Evolutionary conservation across 2,113 vertebrate species (phyloP), one percentile per base, ranked within the genome.

Genomic region (Eupsittula cactorum): DNA sequence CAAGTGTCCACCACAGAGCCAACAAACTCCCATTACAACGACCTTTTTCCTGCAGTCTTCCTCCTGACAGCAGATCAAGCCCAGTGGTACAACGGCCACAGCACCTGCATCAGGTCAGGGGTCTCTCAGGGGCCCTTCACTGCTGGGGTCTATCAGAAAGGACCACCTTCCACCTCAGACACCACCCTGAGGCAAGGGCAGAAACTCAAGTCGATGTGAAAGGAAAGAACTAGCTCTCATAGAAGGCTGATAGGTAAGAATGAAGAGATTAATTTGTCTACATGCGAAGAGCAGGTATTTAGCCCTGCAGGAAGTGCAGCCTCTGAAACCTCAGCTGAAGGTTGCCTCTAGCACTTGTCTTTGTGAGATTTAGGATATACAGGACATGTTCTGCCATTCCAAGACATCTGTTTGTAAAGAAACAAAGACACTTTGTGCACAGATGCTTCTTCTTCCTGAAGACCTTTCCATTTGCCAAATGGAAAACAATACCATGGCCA

Each of bases 351-450:
- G 29, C 0, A 16, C 37, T 35, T 85, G 63, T 50, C 49, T 35
- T 35, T 59, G 20, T 88, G 79, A 23, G 64, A 92, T 97, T 96
- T 92, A 97, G 93, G 85, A 95, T 95, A 91, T 91, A 96, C 44
- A 2, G 92, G 55, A 90, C 82, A 65, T 55, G 92, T 92, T 67
- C 95, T 97, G 94, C 95, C 74, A 96, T 97, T 98, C 97, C 95
- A 97, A 97, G 92, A 97, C 98, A 98, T 98, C 98, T 98, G 98
- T 96, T 97, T 83, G 65, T 70, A 90, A 89, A 87, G 82, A 97
- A 97, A 98, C 98, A 98, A 98, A 97, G 97, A 93, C 71, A 97
- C 97, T 98, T 96, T 98, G 97, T 98, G 92, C 90, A 90, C 96
- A 97, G 98, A 97, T 97, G 97, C 97, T 97, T 91, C 88, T 92